Evolutionary conservation across 2,888 invertebrate genomes (phyloP), one percentile per base, ranked within the genome.

Genomic region (Sinohyriopsis cumingii): DNA sequence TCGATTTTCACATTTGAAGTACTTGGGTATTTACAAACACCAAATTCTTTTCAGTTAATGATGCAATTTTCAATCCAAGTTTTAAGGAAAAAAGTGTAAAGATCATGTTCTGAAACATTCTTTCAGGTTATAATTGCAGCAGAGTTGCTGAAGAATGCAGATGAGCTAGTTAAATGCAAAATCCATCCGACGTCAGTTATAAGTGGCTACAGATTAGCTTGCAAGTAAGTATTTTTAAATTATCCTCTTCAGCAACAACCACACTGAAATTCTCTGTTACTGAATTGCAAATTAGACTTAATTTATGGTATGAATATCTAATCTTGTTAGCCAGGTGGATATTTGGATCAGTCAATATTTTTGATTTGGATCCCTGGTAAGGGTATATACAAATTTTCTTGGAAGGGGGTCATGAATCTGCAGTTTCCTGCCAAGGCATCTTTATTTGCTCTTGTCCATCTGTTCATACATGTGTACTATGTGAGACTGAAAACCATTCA

Each of bases 161-260:
- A 99, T 92, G 99, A 99, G 88, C 92, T 99, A 73, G 98, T 99
- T 0, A 98, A 97, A 91, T 97, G 97, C 91, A 99, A 98, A 90
- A 98, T 99, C 88, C 99, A 99, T 90, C 99, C 99, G 0, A 99
- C 99, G 0, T 98, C 98, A 66, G 97, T 99, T 72, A 99, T 99
- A 86, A 96, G 97, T 80, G 99, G 99, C 59, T 99, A 98, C 91
- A 93, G 99, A 82, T 92, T 99, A 76, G 99, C 99, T 4, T 99
- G 99, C 93, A 99, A 98, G 92, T 94, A 90, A 89, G 93, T 91
- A 9, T 3, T 19, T 25, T 59, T n/a, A 45, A 9, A n/a, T 28
- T 19, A 57, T 24, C 12, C 28, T 12, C 33, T 0, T 33, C 54
- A 7, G 24, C 62, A 24, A 6, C 25, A 20, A 33, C 55, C 12